Conservation (phyloP, 2,797 vertebrate genomes). For the Moxostoma hubbsi region DNA sequence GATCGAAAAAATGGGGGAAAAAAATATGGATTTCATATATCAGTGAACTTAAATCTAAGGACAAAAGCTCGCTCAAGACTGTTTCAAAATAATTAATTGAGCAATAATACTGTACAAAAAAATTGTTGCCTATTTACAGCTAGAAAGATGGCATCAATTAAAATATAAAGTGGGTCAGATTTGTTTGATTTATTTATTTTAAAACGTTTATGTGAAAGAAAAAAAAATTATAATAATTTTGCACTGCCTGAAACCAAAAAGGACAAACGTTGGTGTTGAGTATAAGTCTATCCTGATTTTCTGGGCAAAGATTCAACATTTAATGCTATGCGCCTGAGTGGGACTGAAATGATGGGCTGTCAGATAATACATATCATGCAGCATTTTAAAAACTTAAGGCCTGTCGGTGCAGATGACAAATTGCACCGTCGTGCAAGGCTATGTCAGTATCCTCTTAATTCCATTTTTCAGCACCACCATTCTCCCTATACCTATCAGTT, state of each 20-base stretch:
- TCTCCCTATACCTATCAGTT: constrained; percentile 54
- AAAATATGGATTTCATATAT: background rate
- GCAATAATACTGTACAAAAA: too few species aligned
- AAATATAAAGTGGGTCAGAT: too few species aligned
- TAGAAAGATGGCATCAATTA: too few species aligned
- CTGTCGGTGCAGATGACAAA: constrained; percentile 62
- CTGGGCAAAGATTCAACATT: constrained; percentile 49
- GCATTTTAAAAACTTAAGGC: constrained; percentile 52
- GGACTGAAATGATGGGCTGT: constrained; percentile 56
- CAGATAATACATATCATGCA: constrained; percentile 52
- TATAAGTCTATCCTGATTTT: constrained; percentile 47
- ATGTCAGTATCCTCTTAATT: constrained; percentile 55
- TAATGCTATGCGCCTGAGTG: constrained; percentile 43
- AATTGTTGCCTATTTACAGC: too few species aligned
- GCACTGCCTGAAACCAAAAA: too few species aligned
- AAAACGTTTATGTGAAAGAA: too few species aligned
- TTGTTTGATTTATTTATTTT: too few species aligned
- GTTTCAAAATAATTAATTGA: too few species aligned
- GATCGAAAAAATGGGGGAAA: background rate
- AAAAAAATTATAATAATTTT: too few species aligned
- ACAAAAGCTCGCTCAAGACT: too few species aligned
- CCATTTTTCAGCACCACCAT: constrained; percentile 51
- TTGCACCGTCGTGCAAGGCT: constrained; percentile 51
- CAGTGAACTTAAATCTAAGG: too few species aligned
- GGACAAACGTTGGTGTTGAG: too few species aligned